Evolutionary conservation across 1,140 invertebrate species (phyloP), one percentile per base, ranked within the genome.

Genomic region (Aphelenchoides besseyi): DNA sequence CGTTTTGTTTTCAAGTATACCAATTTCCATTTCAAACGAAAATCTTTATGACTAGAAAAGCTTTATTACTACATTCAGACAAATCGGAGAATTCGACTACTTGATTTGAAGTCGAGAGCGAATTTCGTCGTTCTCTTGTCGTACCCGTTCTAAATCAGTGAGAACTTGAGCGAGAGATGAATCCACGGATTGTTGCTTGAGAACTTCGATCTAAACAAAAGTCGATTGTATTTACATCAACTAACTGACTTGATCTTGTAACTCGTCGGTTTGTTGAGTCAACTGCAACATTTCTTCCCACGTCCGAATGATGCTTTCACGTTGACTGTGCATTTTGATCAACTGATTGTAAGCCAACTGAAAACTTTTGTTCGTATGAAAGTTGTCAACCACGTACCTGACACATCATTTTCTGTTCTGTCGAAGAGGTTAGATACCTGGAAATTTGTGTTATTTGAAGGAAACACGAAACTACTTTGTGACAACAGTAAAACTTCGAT

Each of bases 221-320:
- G n/a, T n/a, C n/a, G n/a, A n/a, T n/a, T n/a, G n/a, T n/a, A n/a
- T n/a, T n/a, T n/a, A n/a, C n/a, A n/a, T n/a, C n/a, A n/a, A n/a
- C n/a, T n/a, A n/a, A 23, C 41, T 48, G 12, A 48, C 41, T 23
- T 48, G 5, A 18, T 59, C 55, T 33, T 59, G 55, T 8, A 59
- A 33, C 55, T 59, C 55, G 55, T 59, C 55, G 5, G 55, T 23
- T 33, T 59, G 55, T 33, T 59, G 55, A 59, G 5, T 59, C 18
- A 59, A 59, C 5, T 8, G 5, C 5, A 59, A 33, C 55, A 59
- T 59, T 8, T 5, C 5, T 8, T 59, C 18, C 5, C 5, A 8
- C 18, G 18, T 8, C 26, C 18, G 55, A 23, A 5, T 8, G 18
- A 59, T 59, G 12, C 5, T 8, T 5, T 59, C 55, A 33, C 55